Evolutionary conservation across 2,113 vertebrate species (phyloP).

Genomic region (Ceyx margarethae): DNA sequence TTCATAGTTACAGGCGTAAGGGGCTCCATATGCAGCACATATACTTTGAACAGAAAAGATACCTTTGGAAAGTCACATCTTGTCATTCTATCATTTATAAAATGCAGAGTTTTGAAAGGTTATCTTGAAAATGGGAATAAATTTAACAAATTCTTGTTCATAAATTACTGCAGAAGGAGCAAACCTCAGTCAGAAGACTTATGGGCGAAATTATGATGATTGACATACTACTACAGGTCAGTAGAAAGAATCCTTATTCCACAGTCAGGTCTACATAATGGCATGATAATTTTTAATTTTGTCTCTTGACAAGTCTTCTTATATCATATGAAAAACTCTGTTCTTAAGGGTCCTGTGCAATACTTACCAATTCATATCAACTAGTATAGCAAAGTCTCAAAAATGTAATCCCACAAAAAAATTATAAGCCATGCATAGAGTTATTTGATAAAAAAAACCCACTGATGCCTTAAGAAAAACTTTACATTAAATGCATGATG

Average conservation of each 20-base stretch:
- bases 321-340: not conserved
- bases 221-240: not conserved
- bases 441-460: not conserved
- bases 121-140: not conserved
- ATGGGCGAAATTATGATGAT: not conserved
- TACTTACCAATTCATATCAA: not conserved
- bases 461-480: not conserved
- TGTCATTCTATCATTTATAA: not conserved
- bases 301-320: not conserved
- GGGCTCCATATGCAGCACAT: not conserved
- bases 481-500: not conserved
- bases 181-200: not conserved
- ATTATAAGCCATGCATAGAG: not conserved
- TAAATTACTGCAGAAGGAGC: not conserved
- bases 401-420: not conserved
- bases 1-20: not conserved
- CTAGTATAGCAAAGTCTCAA: not conserved
- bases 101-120: not conserved
- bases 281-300: not conserved
- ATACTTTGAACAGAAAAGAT: not conserved
- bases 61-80: not conserved
- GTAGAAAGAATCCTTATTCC: not conserved
- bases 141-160: not conserved
- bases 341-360: not conserved
- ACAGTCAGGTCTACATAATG: not conserved